Conservation (phyloP, 2,113 vertebrate genomes). For the Atlantisia rogersi region DNA sequence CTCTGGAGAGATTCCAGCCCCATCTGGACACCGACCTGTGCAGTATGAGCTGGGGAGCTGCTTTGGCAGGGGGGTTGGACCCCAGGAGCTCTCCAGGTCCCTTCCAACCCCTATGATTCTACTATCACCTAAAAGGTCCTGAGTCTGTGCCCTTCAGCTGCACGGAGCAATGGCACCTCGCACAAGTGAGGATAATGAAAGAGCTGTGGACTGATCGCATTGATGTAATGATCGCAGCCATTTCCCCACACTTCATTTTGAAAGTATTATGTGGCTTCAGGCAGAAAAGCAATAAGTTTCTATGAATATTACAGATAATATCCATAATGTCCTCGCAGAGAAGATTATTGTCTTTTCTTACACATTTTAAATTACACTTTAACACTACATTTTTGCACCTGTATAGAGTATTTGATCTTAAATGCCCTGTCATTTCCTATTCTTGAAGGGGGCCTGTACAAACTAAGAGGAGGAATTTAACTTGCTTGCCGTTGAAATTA, state of each 20-base stretch:
- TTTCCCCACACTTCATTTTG: neutral
- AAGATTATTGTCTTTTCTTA: neutral
- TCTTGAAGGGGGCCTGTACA: neutral
- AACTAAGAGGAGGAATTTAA: neutral
- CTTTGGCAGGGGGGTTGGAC: no score
- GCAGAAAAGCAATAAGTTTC: neutral
- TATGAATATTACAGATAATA: neutral
- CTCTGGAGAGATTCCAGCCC: no score
- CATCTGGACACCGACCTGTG: no score
- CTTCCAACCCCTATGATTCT: no score
- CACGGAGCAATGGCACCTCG: neutral
- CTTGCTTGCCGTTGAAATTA: neutral
- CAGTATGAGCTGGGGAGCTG: no score
- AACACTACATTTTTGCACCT: neutral
- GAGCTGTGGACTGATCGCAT: neutral
- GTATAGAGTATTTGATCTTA: neutral
- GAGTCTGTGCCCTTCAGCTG: neutral
- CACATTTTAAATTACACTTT: neutral
- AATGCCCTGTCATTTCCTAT: neutral
- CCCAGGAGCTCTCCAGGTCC: no score
- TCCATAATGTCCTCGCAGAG: neutral
- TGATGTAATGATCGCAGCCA: neutral
- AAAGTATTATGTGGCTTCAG: neutral
- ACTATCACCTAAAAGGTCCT: neutral
- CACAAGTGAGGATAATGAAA: neutral